Conservation (phyloP, 2,113 vertebrate species). For the Trachemys scripta region DNA sequence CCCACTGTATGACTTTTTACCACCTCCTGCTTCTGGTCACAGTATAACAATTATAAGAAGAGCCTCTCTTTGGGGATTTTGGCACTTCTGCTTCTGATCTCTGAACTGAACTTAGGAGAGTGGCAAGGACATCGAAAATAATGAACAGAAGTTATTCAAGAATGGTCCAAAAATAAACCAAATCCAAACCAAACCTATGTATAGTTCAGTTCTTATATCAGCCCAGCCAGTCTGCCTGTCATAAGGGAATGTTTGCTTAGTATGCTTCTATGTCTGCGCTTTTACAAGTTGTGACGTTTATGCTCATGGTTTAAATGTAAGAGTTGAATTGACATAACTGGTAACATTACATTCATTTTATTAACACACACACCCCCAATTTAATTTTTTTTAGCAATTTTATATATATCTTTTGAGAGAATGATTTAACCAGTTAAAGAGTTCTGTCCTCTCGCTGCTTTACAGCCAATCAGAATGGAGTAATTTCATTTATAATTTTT, state of each 20-base stretch:
- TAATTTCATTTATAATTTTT: constrained; percentile 5
- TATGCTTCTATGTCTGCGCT: background rate
- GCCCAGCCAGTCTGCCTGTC: background rate
- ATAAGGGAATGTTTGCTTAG: background rate
- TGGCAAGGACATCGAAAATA: background rate
- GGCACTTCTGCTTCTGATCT: background rate
- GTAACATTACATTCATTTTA: background rate
- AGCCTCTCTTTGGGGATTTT: background rate
- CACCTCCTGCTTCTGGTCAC: background rate
- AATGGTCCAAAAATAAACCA: no score
- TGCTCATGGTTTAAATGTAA: background rate
- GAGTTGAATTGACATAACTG: background rate
- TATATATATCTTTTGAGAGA: constrained; percentile 45
- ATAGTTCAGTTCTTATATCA: background rate
- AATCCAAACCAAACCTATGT: background rate
- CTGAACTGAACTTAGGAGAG: background rate
- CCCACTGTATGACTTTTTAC: background rate
- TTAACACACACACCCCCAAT: background rate
- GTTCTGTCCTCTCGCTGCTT: constrained; percentile 1
- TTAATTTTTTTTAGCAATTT: constrained; percentile 6
- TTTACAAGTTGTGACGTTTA: background rate
- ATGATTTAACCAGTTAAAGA: constrained; percentile 39
- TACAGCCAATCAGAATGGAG: constrained; percentile 26
- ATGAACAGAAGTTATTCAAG: background rate
- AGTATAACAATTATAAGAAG: background rate